These are phyloP conservation scores for Acanthopleura granulata DNA, from an alignment of 2,888 invertebrate genomes.

Conservation along the genomic window DNA sequence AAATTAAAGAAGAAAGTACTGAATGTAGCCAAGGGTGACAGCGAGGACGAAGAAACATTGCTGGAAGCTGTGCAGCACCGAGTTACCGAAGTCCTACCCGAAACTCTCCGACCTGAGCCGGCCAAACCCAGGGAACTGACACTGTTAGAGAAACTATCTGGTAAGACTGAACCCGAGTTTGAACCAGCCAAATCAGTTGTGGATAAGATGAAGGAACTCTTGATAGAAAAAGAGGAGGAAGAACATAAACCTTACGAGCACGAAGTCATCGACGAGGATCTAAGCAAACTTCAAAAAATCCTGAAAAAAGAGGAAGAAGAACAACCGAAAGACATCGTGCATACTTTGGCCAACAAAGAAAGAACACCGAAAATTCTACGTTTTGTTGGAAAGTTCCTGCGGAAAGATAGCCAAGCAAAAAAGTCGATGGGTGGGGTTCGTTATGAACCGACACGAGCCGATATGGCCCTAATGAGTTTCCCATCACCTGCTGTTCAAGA, in stretches of 20 bases:
- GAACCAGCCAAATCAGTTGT: not conserved
- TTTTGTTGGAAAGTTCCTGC: not conserved
- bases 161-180: not conserved
- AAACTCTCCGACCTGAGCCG: not conserved
- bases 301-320: not conserved
- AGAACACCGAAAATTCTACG: not conserved
- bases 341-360: not conserved
- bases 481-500: not conserved
- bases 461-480: not conserved
- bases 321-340: not conserved
- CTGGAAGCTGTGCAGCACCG: not conserved
- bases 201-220: not conserved
- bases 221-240: not conserved
- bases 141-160: not conserved
- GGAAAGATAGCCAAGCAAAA: not conserved
- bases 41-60: not conserved
- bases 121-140: not conserved
- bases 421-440: constrained; percentile 8
- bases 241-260: not conserved
- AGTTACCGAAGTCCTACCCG: not conserved
- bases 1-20: not conserved
- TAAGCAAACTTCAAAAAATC: not conserved
- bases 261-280: not conserved
- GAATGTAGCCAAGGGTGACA: not conserved
- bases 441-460: not conserved